Evolutionary conservation across 2,888 invertebrate genomes (phyloP).

Genomic region (Drosophila gaucha): DNA sequence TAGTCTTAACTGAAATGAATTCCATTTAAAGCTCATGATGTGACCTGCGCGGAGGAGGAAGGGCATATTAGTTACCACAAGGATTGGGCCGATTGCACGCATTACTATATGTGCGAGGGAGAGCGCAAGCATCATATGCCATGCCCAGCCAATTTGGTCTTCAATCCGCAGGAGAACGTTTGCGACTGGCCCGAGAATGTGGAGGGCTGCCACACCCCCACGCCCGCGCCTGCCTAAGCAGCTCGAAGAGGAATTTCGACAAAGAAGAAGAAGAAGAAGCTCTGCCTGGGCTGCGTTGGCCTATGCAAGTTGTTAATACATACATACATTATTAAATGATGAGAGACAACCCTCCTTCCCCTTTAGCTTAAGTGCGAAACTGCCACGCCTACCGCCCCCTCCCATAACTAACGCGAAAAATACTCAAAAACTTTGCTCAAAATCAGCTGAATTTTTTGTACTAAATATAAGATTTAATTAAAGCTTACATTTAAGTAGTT

Average conservation of each 20-base stretch:
- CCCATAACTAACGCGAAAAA: slow-evolving; percentile 49
- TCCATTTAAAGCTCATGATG: slow-evolving; percentile 90
- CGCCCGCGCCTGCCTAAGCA: slow-evolving; percentile 86
- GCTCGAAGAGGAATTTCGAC: not conserved
- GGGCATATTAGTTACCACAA: slow-evolving; percentile 97
- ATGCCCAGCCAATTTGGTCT: slow-evolving; percentile 95
- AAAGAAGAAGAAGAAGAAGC: slow-evolving; percentile 4
- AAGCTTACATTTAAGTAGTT: slow-evolving; percentile 70
- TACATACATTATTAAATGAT: slow-evolving; percentile 52
- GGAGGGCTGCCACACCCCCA: slow-evolving; percentile 91
- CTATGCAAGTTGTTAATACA: slow-evolving; percentile 61
- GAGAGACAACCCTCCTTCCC: slow-evolving; percentile 16
- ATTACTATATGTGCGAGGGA: slow-evolving; percentile 98
- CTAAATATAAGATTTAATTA: slow-evolving; percentile 68
- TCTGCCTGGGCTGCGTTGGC: not conserved
- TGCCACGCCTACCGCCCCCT: slow-evolving; percentile 52
- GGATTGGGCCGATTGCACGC: slow-evolving; percentile 95
- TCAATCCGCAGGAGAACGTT: slow-evolving; percentile 96
- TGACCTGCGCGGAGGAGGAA: slow-evolving; percentile 95
- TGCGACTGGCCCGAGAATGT: slow-evolving; percentile 99
- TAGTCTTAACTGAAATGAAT: not conserved
- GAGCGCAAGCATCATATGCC: slow-evolving; percentile 98
- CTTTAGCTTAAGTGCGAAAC: slow-evolving; percentile 56
- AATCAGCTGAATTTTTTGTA: slow-evolving; percentile 70
- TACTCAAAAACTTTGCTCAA: slow-evolving; percentile 68